Evolutionary conservation across 1,140 invertebrate species (phyloP), one percentile per base, ranked within the genome.

Genomic region (Drosophila melanica): DNA sequence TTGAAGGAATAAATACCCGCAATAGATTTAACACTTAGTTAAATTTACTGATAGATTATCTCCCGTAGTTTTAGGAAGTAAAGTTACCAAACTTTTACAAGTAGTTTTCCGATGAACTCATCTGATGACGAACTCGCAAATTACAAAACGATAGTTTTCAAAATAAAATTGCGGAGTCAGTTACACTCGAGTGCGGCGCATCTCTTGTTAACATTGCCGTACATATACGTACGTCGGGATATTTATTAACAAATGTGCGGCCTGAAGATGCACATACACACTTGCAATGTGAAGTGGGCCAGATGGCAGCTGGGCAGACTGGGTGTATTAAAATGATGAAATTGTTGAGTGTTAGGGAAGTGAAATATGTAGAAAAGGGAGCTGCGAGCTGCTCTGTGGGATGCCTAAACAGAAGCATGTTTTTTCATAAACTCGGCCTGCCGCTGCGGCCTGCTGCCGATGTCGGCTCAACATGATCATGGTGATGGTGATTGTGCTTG

Each of bases 261-360:
- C 30, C n/a, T 14, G 39, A 8, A 20, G 48, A 27, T 58, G 44
- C 45, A 51, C 33, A n/a, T n/a, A 63, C 45, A 51, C 30, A 50
- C 45, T 50, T 50, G 48, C 23, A 33, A 33, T 18, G 12, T 20
- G 37, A 27, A 51, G 37, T 55, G 5, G 39, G 39, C 39, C 39
- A 53, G 63, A 14, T 45, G 59, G 41, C 47, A 59, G 41, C 47
- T 54, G 33, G 41, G 20, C 42, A 47, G 37, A 14, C 64, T 20
- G 48, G 18, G 47, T 68, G 35, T 77, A 72, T 87, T 77, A 86
- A 86, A 76, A 78, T 81, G 82, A 89, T 89, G 84, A 80, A 89
- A 77, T 62, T 58, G 70, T 80, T 55, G 84, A 89, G 79, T 66
- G 71, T 58, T 63, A 23, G 39, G 20, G 50, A 57, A 66, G 75